Conservation (phyloP, 1,140 invertebrate species). For the Hormaphis cornu region DNA sequence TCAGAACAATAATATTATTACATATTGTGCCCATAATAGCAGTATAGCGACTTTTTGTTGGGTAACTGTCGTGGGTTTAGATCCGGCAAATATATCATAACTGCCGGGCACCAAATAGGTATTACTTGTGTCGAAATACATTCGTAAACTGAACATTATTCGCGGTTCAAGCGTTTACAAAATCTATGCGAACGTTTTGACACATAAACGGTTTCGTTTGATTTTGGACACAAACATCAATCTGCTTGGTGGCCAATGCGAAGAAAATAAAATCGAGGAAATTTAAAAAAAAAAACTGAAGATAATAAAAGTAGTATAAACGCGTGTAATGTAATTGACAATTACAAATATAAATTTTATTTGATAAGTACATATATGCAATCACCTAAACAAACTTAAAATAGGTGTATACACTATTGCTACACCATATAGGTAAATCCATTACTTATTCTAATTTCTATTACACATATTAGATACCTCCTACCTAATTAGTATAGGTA, state of each 20-base stretch:
- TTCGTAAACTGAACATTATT: neutral
- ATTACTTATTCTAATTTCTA: too few species aligned
- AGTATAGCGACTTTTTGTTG: neutral
- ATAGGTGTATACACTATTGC: too few species aligned
- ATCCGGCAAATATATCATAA: neutral
- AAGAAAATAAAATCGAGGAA: neutral
- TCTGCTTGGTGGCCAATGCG: neutral
- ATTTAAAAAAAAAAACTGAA: too few species aligned
- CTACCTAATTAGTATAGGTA: too few species aligned
- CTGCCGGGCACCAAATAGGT: neutral
- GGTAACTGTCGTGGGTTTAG: conserved; percentile 10
- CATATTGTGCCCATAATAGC: neutral
- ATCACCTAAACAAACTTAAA: too few species aligned
- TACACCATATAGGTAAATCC: too few species aligned
- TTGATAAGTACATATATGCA: too few species aligned
- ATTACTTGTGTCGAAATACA: neutral
- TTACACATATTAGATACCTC: too few species aligned
- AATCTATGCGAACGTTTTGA: conserved; percentile 15
- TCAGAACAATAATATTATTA: too few species aligned
- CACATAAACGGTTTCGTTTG: conserved; percentile 8
- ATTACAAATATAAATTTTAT: too few species aligned
- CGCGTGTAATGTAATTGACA: too few species aligned
- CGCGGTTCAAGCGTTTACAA: neutral
- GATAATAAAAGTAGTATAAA: too few species aligned
- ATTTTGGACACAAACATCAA: neutral